These are phyloP conservation scores for Smittia sp. DNA, from an alignment of 2,888 invertebrate genomes.

Conservation along the genomic window DNA sequence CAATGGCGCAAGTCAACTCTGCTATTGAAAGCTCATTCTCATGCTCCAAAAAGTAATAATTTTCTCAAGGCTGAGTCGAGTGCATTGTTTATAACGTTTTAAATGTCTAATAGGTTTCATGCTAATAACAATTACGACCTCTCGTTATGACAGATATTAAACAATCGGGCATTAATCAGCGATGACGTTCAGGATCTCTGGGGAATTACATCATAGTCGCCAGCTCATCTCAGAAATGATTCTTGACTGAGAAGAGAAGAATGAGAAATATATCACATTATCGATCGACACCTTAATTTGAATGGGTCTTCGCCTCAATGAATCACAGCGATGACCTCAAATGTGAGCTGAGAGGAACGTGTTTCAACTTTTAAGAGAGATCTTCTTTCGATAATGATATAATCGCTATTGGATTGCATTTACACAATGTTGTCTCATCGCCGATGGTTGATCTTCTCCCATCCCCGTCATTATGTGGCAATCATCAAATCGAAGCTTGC, in stretches of 20 bases:
- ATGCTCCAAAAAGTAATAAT: conserved; percentile 30
- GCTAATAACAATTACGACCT: conserved; percentile 12
- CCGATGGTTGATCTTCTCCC: conserved; percentile 10
- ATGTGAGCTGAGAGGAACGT: background rate
- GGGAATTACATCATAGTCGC: conserved; percentile 13
- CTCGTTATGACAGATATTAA: conserved; percentile 6
- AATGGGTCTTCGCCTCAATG: background rate
- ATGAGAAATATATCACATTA: background rate
- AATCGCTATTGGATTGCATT: conserved; percentile 14
- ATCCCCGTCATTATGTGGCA: conserved; percentile 28
- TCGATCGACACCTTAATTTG: conserved; percentile 18
- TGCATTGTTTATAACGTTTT: background rate
- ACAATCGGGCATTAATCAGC: conserved; percentile 39
- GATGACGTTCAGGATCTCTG: conserved; percentile 2
- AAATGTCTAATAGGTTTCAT: background rate
- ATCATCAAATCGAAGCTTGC: conserved; percentile 1
- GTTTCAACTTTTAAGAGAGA: conserved; percentile 9
- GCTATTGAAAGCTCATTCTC: conserved; percentile 10
- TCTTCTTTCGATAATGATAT: conserved; percentile 7
- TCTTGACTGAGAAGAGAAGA: background rate
- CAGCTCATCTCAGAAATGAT: background rate
- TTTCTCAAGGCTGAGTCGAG: background rate
- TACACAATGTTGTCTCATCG: background rate
- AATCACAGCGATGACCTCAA: conserved; percentile 1
- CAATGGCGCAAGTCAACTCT: background rate